Evolutionary conservation across 2,888 invertebrate genomes (phyloP).

Genomic region (Thecocarcelia acutangulata): DNA sequence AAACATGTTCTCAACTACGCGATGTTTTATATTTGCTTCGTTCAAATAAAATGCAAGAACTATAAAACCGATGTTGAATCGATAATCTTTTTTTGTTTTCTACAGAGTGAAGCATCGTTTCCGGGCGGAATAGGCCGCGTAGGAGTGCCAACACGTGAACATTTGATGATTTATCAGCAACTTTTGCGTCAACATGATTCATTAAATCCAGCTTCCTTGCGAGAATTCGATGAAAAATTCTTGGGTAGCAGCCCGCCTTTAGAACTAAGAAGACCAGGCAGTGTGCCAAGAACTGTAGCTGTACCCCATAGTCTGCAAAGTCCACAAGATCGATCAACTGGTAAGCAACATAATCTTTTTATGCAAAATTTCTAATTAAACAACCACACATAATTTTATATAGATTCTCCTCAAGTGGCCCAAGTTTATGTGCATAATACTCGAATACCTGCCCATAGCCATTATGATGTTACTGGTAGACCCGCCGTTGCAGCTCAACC

Average conservation of each 20-base stretch:
- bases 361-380: background rate
- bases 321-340: conserved; percentile 86
- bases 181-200: conserved; percentile 83
- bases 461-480: conserved; percentile 81
- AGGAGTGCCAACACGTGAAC: conserved; percentile 75
- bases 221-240: conserved; percentile 81
- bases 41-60: too few relatives aligned
- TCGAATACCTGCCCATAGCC: conserved; percentile 82
- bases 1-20: too few relatives aligned
- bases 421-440: conserved; percentile 84
- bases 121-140: conserved; percentile 80
- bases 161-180: conserved; percentile 80
- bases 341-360: conserved; percentile 76
- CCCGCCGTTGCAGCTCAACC: conserved; percentile 58
- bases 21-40: too few relatives aligned
- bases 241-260: conserved; percentile 88
- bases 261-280: conserved; percentile 85
- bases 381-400: background rate
- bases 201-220: conserved; percentile 73
- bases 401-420: conserved; percentile 87
- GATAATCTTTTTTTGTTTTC: conserved; percentile 16
- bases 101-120: conserved; percentile 83
- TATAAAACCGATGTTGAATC: too few relatives aligned
- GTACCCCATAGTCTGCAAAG: conserved; percentile 87
- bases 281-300: conserved; percentile 84